Evolutionary conservation across 2,797 vertebrate genomes (phyloP).

Genomic region (Linurgus olivaceus): DNA sequence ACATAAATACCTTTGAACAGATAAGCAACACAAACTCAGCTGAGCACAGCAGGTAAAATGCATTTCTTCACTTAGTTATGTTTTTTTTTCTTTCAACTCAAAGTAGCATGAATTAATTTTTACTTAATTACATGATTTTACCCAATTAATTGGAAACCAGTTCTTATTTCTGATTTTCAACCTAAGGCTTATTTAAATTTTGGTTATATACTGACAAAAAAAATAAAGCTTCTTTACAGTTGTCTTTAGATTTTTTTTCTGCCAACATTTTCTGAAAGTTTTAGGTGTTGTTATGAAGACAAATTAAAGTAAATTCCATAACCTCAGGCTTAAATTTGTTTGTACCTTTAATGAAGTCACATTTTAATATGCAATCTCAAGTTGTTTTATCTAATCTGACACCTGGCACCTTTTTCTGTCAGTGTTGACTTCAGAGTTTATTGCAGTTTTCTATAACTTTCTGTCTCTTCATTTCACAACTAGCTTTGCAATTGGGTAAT

Average conservation of each 20-base stretch:
- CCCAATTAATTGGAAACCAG: not conserved
- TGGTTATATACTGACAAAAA: not conserved
- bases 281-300: not conserved
- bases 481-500: not conserved
- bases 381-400: slow-evolving; percentile 24
- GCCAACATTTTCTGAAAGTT: slow-evolving; percentile 10
- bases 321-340: slow-evolving; percentile 26
- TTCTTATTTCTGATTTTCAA: not conserved
- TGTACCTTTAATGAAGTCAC: slow-evolving; percentile 33
- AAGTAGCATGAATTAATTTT: not conserved
- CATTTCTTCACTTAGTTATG: not conserved
- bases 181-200: not conserved
- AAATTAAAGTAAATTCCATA: slow-evolving; percentile 19
- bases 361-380: not conserved
- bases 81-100: not conserved
- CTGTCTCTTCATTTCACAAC: not conserved
- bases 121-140: not conserved
- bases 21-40: not conserved
- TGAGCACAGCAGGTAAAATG: not conserved
- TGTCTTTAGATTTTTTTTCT: not conserved
- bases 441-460: not conserved
- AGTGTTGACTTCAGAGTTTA: not conserved
- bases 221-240: not conserved
- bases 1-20: not conserved
- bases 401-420: slow-evolving; percentile 32